Base-by-base conservation (phyloP, 2,888 invertebrate species). In the Sturmia bella region DNA sequence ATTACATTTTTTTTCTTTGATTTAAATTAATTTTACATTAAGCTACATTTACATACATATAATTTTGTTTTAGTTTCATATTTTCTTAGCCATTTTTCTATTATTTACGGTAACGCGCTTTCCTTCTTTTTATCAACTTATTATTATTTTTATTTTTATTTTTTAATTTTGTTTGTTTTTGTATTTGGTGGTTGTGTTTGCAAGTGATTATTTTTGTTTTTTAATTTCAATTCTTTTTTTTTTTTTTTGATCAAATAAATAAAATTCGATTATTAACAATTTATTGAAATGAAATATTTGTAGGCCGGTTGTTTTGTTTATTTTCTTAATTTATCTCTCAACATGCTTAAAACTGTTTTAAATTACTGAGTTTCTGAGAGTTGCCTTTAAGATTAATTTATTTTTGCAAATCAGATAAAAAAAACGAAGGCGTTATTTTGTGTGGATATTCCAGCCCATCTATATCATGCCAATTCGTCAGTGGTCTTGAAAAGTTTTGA, bases 181-280 rank as follows among this genome's bases (percentile, higher is more conserved):
- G 85, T 88, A 87, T 76, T 72, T 88, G 88, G 89, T 88, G 88
- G 89, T 87, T 88, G 89, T 88, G 88, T 87, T 88, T 88, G 87
- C 89, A 85, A 87, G 86, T 85, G 83, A 78, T 86, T n/a, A n/a
- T n/a, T 79, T 85, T 68, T 70, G 27, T 68, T 57, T 69, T 85
- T 68, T 70, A 6, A 63, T 57, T 69, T 76, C 5, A 24, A 72
- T 27, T 75, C 50, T 63, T 52, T 70, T 41, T 39, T 48, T 41
- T 54, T 37, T 68, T 4, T 2, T 50, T 79, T 41, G 4, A 69
- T 73, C 45, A 24, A 61, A 69, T 77, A 11, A 27, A 54, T 37
- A 41, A 57, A 50, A 64, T 1, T 17, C 45, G 3, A 66, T 17
- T n/a, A 37, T 59, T 59, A 76, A 80, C 50, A 77, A 48, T 19